phyloP scores from a whole-genome alignment of 23 tunicate species.

The Phallusia fumigata region DNA sequence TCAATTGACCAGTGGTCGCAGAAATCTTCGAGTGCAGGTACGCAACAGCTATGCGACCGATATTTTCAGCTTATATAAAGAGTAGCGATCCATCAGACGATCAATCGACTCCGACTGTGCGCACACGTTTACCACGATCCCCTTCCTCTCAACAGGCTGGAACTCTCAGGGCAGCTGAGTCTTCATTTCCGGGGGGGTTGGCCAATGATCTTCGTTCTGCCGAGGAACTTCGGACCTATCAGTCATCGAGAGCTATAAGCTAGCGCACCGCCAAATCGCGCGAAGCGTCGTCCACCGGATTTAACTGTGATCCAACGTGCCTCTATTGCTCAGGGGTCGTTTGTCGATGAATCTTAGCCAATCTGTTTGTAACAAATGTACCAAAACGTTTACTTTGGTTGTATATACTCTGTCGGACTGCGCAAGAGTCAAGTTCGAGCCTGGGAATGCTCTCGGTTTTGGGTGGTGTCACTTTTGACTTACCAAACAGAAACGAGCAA shows the following conservation, averaged over 20 bases:
- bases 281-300: conserved; percentile 16
- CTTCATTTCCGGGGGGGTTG: conserved; percentile 14
- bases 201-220: not conserved
- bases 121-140: not conserved
- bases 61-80: conserved; percentile 4
- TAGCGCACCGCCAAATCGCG: conserved; percentile 8
- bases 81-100: not conserved
- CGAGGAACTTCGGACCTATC: conserved; percentile 10
- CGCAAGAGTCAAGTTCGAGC: conserved; percentile 20
- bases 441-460: too few relatives aligned
- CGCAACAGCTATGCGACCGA: conserved; percentile 22
- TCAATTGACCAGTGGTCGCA: not conserved
- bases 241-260: conserved; percentile 15
- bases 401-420: conserved; percentile 24
- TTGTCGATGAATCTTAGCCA: conserved; percentile 25
- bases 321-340: conserved; percentile 13
- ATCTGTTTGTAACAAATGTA: conserved; percentile 27
- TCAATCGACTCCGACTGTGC: not conserved
- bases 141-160: not conserved
- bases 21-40: not conserved
- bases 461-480: too few relatives aligned
- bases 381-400: conserved; percentile 24
- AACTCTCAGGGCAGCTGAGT: not conserved
- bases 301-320: conserved; percentile 2
- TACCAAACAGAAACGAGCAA: too few relatives aligned